Percentiles rank a stretch among this genome's conserved stretches.
Evolutionary conservation across 2,888 invertebrate species (phyloP).

Genomic region (Cynaeus angustus): DNA sequence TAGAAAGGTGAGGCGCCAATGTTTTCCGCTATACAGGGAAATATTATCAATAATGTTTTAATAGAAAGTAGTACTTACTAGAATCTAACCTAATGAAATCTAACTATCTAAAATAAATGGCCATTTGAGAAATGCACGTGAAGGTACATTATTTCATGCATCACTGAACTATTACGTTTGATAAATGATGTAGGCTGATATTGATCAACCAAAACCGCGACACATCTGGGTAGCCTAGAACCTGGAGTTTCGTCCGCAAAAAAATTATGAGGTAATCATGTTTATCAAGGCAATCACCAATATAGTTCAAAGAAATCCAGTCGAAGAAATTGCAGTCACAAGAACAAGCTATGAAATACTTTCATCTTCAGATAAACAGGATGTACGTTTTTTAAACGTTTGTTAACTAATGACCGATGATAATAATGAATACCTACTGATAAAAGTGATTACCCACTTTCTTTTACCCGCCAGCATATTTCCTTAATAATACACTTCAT

Average conservation of each 20-base stretch:
- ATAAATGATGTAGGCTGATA: slow-evolving; percentile 3
- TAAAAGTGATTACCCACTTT: slow-evolving; percentile 11
- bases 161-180: slow-evolving; percentile 12
- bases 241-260: slow-evolving; percentile 4
- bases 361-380: background rate
- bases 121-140: slow-evolving; percentile 12
- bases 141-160: slow-evolving; percentile 23
- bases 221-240: slow-evolving; percentile 13
- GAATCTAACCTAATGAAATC: slow-evolving; percentile 20
- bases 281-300: slow-evolving; percentile 10
- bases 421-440: slow-evolving; percentile 5
- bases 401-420: background rate
- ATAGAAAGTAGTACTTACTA: slow-evolving; percentile 42
- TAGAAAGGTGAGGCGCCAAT: slow-evolving; percentile 46
- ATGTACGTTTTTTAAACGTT: background rate
- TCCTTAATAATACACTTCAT: slow-evolving; percentile 11
- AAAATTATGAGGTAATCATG: slow-evolving; percentile 19
- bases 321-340: background rate
- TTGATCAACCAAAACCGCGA: slow-evolving; percentile 12
- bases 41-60: slow-evolving; percentile 36
- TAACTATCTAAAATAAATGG: slow-evolving; percentile 18
- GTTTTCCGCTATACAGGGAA: slow-evolving; percentile 35
- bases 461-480: slow-evolving; percentile 8
- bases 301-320: slow-evolving; percentile 29
- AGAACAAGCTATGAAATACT: no score